Percentiles rank a stretch among this genome's conserved stretches.
phyloP scores from a whole-genome alignment of 2,888 invertebrate genomes.

The Callosobruchus maculatus region DNA sequence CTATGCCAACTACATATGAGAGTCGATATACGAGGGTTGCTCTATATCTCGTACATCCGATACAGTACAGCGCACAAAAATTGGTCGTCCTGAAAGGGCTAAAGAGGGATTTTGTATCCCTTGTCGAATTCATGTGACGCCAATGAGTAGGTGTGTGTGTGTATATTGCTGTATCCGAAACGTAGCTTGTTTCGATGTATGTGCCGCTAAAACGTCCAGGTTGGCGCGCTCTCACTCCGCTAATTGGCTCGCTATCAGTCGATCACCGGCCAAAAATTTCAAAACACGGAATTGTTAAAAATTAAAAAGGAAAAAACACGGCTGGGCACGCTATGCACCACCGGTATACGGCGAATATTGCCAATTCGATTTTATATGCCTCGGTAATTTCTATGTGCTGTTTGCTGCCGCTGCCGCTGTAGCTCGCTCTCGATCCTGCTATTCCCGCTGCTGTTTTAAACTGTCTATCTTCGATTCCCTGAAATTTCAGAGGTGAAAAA shows the following conservation, averaged over 20 bases:
- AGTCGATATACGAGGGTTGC: no score
- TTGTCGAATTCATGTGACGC: background rate
- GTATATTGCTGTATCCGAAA: constrained; percentile 11
- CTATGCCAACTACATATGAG: no score
- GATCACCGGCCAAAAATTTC: constrained; percentile 9
- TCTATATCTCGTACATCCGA: no score
- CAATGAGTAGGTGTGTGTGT: background rate
- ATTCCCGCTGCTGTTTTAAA: no score
- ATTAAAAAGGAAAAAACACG: background rate
- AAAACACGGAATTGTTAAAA: constrained; percentile 1
- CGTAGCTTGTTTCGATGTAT: constrained; percentile 16
- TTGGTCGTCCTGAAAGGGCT: no score
- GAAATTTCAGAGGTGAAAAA: no score
- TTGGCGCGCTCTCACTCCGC: constrained; percentile 12
- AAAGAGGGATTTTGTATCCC: no score
- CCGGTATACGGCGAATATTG: background rate
- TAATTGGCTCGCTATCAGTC: constrained; percentile 15
- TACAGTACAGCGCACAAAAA: no score
- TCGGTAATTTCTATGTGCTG: background rate
- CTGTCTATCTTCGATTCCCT: no score
- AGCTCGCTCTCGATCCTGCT: background rate
- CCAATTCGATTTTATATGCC: background rate
- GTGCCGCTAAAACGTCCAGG: constrained; percentile 10
- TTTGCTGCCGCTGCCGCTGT: no score
- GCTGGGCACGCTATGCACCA: background rate